These are phyloP conservation scores for Alosa alosa DNA, from an alignment of 2,113 vertebrate species.

Conservation along the genomic window DNA sequence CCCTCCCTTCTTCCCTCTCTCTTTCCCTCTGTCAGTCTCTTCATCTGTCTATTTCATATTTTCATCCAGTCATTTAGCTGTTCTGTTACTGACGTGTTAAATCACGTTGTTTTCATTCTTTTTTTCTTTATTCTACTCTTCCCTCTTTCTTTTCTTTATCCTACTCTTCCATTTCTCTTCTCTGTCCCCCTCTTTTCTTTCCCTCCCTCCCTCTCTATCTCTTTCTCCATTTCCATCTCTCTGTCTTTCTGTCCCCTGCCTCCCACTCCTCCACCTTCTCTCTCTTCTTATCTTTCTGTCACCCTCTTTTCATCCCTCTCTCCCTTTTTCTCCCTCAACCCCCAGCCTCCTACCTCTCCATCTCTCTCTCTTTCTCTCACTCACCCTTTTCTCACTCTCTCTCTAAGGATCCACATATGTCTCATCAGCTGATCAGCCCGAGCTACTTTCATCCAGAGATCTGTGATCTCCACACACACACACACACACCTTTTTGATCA, in stretches of 20 bases:
- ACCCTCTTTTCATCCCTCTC: background rate
- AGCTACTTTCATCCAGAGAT: background rate
- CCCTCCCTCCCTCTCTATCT: background rate
- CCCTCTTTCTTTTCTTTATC: background rate
- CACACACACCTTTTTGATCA: background rate
- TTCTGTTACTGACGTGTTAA: no score
- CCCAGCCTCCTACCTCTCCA: background rate
- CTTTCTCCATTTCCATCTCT: background rate
- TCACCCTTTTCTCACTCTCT: background rate
- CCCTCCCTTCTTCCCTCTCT: background rate
- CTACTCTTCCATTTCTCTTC: background rate
- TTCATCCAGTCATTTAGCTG: no score
- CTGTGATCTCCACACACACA: background rate
- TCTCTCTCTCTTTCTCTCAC: background rate
- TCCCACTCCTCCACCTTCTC: background rate
- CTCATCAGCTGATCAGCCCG: background rate
- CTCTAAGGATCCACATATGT: background rate
- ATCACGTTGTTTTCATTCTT: background rate
- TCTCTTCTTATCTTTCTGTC: background rate
- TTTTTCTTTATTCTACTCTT: background rate
- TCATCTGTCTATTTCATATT: no score
- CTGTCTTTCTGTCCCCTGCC: background rate
- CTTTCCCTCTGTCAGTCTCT: background rate
- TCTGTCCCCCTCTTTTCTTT: background rate
- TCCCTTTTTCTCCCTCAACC: background rate